Base-by-base conservation (phyloP, 2,888 invertebrate genomes). In the Tachina lurida region DNA sequence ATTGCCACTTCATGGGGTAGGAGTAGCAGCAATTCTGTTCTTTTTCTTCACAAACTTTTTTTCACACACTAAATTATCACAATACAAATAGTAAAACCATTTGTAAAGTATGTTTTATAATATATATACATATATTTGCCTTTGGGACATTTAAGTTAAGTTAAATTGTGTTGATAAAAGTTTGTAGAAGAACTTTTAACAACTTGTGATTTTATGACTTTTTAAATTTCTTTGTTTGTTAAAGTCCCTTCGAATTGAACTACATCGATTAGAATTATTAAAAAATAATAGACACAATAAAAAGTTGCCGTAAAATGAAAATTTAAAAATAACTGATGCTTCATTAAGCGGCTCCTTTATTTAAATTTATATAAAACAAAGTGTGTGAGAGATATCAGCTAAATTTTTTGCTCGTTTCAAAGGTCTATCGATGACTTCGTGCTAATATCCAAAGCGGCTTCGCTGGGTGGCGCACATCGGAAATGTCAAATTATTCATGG, bases 141-240 rank as follows among this genome's bases (percentile, higher is more conserved):
- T 56, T 58, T 47, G n/a, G 17, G 79, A 71, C 49, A 45, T 65
- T 70, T 78, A 58, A 52, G 43, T 19, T 39, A 85, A 85, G 63
- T 82, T 82, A 70, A 74, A 81, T 82, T 73, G 76, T 45, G 60
- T 70, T 75, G 19, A 17, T 9, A 62, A 81, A 78, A 77, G 71
- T 73, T 81, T 78, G 47, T 17, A 15, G 8, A 83, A 15, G 8
- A 83, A 78, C 52, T 85, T 74, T 75, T 81, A 67, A 76, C 45
- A 70, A 73, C 19, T 85, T 82, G 13, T 13, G 78, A 82, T 86
- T 81, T 73, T 65, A 67, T 67, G 67, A 17, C 39, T 67, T 5
- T 67, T 52, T 67, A 49, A 67, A 43, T 62, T 62, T 62, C 39
- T 67, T 67, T 67, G 31, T 31, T 15, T 31, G 10, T 41, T 39